Base-by-base conservation (phyloP, 2,113 vertebrate genomes). In the Halcyon senegalensis region DNA sequence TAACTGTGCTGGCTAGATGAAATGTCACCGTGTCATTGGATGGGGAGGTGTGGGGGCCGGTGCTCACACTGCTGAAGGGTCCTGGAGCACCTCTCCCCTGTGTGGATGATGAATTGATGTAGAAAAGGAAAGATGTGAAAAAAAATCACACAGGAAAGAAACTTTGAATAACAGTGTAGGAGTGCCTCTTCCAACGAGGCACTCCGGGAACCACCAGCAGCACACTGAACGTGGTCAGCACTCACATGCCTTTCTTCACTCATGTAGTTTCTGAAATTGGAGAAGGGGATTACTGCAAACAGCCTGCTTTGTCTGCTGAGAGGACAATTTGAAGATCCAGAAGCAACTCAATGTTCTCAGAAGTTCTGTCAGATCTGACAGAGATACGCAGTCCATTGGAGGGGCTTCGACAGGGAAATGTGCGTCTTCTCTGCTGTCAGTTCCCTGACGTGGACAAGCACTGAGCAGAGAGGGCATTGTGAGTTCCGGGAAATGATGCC, bases 331-430 rank as follows among this genome's bases (percentile, higher is more conserved):
- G 72, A 55, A 67, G 59, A 51, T 12, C 23, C 25, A 70, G 46
- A 51, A 78, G 19, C 16, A 86, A n/a, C 59, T 82, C 67, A 83
- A 11, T 46, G 55, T 62, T 31, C 70, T 83, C 64, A 50, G 37
- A 72, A 75, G 24, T 31, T 66, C 75, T 76, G 63, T 17, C 20
- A 87, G 67, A 16, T 39, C 9, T 75, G 18, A 35, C 43, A 66
- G 53, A 24, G 4, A 8, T 3, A 20, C 43, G 51, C 62, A 72
- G 43, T 11, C 14, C 35, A 10, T 2, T n/a, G 31, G 25, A 74
- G 5, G 3, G 70, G 44, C 33, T 53, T 46, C 1, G 0, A 19
- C 56, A 75, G 44, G 23, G 30, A 64, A 56, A 35, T 0, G 1
- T 15, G 50, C 23, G 9, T 66, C 51, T 46, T 28, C 68, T 58